Conservation (phyloP, 1,140 invertebrate genomes). For the Amyelois transitella region DNA sequence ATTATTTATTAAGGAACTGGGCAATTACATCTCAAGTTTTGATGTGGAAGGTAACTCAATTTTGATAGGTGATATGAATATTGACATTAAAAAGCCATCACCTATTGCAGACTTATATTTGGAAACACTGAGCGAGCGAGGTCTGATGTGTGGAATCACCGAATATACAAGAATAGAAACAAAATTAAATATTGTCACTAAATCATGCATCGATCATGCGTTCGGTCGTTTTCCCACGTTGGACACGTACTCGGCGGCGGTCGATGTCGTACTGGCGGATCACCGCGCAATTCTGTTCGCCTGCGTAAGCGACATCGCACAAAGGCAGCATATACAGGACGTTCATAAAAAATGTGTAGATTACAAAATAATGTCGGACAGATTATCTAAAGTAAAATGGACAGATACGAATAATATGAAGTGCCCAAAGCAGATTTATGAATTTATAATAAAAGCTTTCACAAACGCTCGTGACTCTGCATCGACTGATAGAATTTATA, state of each 20-base stretch:
- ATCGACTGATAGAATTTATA: not conserved
- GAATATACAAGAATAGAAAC: slow-evolving; percentile 16
- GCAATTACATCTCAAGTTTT: not conserved
- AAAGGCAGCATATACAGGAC: slow-evolving; percentile 1
- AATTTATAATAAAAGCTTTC: not conserved
- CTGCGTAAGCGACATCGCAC: not conserved
- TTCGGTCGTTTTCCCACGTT: slow-evolving; percentile 15
- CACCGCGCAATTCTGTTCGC: slow-evolving; percentile 1
- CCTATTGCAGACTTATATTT: slow-evolving; percentile 12
- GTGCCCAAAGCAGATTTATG: too few species aligned
- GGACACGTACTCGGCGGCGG: slow-evolving; percentile 15
- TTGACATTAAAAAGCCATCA: slow-evolving; percentile 6
- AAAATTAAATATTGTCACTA: slow-evolving; percentile 16
- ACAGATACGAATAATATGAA: slow-evolving; percentile 1
- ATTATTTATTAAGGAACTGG: slow-evolving; percentile 11
- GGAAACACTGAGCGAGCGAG: not conserved
- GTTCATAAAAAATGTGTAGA: not conserved
- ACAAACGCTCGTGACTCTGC: too few species aligned
- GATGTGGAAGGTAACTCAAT: not conserved
- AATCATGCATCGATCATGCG: slow-evolving; percentile 18
- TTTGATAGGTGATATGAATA: slow-evolving; percentile 15
- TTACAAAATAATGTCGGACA: not conserved
- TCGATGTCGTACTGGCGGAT: slow-evolving; percentile 10
- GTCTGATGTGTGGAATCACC: slow-evolving; percentile 18
- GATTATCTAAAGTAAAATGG: not conserved